phyloP scores from a whole-genome alignment of 2,113 vertebrate genomes.

The Sylvietta virens region DNA sequence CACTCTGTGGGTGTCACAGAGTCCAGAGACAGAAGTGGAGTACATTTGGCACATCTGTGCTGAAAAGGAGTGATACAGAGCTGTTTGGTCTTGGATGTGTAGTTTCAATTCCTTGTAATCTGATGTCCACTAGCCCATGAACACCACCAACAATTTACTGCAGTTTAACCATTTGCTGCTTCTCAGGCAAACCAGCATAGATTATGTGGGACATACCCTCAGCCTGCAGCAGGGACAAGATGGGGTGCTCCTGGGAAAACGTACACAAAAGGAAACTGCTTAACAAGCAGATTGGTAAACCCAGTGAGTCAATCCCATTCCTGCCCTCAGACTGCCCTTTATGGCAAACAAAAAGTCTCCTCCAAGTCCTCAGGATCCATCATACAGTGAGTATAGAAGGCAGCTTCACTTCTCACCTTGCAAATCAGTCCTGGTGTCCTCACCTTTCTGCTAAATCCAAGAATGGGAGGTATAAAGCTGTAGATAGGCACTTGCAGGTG shows the following conservation, averaged over 20 bases:
- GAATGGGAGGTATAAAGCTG: neutral
- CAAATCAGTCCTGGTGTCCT: neutral
- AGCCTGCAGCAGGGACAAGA: neutral
- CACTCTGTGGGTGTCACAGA: fast-evolving
- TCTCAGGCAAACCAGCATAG: fast-evolving
- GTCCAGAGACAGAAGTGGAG: neutral
- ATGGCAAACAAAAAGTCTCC: neutral
- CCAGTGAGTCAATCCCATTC: fast-evolving
- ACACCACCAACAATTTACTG: fast-evolving
- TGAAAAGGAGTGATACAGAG: neutral
- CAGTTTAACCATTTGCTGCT: neutral
- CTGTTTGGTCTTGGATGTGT: neutral
- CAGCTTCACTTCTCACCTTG: neutral
- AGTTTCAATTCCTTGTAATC: neutral
- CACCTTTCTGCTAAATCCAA: neutral
- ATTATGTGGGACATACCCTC: fast-evolving
- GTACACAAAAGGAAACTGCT: fast-evolving
- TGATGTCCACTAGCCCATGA: neutral
- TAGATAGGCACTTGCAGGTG: neutral
- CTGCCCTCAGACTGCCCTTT: neutral
- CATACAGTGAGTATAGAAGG: neutral
- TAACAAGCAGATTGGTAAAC: neutral
- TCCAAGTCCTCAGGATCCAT: fast-evolving
- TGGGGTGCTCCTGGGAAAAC: neutral
- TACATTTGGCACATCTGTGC: fast-evolving